phyloP scores from a whole-genome alignment of 2,888 invertebrate genomes.

The Cynaeus angustus region DNA sequence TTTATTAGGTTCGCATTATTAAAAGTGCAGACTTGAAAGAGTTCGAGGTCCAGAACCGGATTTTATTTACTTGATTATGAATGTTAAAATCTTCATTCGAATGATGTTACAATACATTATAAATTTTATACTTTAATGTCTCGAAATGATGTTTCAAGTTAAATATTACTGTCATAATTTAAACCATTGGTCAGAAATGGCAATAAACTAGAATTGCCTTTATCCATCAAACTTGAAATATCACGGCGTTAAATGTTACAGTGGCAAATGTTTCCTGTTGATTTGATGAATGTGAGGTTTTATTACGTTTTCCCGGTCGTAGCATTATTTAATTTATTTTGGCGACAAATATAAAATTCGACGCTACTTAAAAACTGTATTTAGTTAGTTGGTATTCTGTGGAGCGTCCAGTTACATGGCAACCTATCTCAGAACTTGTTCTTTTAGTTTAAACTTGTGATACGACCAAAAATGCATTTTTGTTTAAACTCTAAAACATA shows the following conservation, averaged over 20 bases:
- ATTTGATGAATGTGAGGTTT: constrained; percentile 24
- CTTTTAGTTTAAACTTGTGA: constrained; percentile 28
- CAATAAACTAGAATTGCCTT: constrained; percentile 32
- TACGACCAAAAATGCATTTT: constrained; percentile 33
- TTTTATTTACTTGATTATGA: background rate
- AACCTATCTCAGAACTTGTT: constrained; percentile 38
- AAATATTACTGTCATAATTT: constrained; percentile 38
- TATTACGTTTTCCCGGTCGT: constrained; percentile 6
- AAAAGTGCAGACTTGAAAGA: too few species aligned
- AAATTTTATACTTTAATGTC: background rate
- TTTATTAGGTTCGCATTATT: too few species aligned
- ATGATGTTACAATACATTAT: background rate
- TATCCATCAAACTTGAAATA: constrained; percentile 43
- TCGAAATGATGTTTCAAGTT: constrained; percentile 10
- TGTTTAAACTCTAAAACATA: background rate
- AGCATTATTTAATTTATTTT: constrained; percentile 18
- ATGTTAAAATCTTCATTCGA: background rate
- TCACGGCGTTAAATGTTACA: constrained; percentile 29
- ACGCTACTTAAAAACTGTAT: constrained; percentile 5
- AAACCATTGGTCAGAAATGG: constrained; percentile 39
- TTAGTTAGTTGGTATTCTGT: constrained; percentile 1
- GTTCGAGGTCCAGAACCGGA: too few species aligned
- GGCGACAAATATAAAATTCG: background rate
- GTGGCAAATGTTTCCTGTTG: constrained; percentile 29
- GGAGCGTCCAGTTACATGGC: constrained; percentile 20